These are phyloP conservation scores for Protobothrops flavoviridis DNA, from an alignment of 2,113 vertebrate genomes.

Conservation along the genomic window DNA sequence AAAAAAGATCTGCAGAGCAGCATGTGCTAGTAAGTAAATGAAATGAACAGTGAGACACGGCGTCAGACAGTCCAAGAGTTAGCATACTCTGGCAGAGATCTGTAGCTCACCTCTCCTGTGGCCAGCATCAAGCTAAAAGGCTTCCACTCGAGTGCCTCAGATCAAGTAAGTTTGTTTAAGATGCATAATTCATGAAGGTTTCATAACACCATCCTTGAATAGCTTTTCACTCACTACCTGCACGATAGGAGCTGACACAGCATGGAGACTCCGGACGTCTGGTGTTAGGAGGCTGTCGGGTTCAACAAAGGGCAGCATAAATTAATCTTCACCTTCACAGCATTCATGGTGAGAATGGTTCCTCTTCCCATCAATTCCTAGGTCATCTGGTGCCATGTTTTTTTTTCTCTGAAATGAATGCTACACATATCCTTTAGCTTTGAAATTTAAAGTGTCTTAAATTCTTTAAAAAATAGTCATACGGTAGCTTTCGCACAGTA, in stretches of 20 bases:
- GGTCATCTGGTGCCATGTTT: background rate
- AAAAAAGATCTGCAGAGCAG: conserved; percentile 32
- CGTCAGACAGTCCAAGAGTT: conserved; percentile 34
- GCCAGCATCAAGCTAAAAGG: conserved; percentile 71
- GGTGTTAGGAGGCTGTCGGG: conserved; percentile 57
- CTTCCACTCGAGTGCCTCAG: conserved; percentile 69
- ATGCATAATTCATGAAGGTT: conserved; percentile 86
- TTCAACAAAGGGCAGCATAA: conserved; percentile 30
- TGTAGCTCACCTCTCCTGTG: conserved; percentile 57
- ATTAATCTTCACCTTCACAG: conserved; percentile 21
- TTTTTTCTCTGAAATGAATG: background rate
- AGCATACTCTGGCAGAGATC: conserved; percentile 44
- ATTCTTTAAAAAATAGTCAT: background rate
- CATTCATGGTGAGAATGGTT: background rate
- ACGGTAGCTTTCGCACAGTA: background rate
- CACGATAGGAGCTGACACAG: conserved; percentile 61
- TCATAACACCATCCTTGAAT: conserved; percentile 71
- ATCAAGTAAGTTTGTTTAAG: conserved; percentile 82
- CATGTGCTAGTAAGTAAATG: conserved; percentile 32
- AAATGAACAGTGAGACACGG: conserved; percentile 40
- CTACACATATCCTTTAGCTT: background rate
- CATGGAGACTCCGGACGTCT: conserved; percentile 43
- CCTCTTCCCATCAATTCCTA: rapidly evolving
- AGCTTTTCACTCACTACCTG: conserved; percentile 66
- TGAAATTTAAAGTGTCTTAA: background rate